A percentile compares a stretch with the other conserved stretches of the same genome.
These are phyloP conservation scores for Halichondria panicea DNA, from an alignment of 37 sponge, comb jelly and placozoan genomes.

Conservation along the genomic window DNA sequence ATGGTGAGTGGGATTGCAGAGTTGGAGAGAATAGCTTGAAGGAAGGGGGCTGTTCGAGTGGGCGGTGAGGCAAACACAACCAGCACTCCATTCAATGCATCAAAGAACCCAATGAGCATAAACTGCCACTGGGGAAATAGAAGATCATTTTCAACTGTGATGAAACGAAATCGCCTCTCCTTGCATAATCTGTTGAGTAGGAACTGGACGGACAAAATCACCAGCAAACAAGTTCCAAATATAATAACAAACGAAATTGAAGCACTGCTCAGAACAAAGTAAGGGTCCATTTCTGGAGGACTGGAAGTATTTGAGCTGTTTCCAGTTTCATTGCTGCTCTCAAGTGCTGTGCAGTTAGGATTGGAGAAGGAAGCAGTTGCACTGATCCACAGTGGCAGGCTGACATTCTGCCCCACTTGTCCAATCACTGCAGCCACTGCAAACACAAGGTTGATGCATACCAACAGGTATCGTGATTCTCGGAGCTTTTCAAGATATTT, in stretches of 20 bases:
- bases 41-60: constrained; percentile 57
- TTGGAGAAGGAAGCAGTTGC: constrained; percentile 1
- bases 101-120: constrained; percentile 60
- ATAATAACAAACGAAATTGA: constrained; percentile 68
- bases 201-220: background rate
- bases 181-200: background rate
- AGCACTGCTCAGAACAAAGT: constrained; percentile 63
- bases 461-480: too few species aligned
- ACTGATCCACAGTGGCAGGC: constrained; percentile 58
- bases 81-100: constrained; percentile 68
- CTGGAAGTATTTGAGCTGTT: background rate
- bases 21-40: constrained; percentile 74
- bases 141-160: constrained; percentile 25
- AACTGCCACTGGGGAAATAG: constrained; percentile 71
- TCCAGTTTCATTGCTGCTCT: background rate
- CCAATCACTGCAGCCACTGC: constrained; percentile 48
- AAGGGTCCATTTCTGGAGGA: constrained; percentile 45
- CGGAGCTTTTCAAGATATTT: too few species aligned
- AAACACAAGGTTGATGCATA: constrained; percentile 31
- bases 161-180: background rate
- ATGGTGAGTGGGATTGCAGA: constrained; percentile 68
- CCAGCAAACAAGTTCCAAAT: constrained; percentile 56
- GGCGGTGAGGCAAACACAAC: constrained; percentile 65
- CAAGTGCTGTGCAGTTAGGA: constrained; percentile 2
- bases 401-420: constrained; percentile 67